Percentiles rank a stretch among this genome's conserved stretches.
Conservation (phyloP, 2,888 invertebrate genomes). For the Nemapogon koenigi region DNA sequence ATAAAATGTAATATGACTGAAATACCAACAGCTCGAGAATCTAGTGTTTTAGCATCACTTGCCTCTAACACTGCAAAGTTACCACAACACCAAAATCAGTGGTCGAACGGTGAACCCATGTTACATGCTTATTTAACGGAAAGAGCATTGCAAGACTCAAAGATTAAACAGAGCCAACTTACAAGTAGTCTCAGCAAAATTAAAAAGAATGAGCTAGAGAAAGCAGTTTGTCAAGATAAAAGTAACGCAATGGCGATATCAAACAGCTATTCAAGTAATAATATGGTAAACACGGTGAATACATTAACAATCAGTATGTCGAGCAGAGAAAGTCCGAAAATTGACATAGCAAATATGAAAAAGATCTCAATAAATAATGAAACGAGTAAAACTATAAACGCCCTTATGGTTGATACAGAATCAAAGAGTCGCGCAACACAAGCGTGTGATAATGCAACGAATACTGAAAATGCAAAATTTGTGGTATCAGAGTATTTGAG, state of each 20-base stretch:
- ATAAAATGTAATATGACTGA: constrained; percentile 41
- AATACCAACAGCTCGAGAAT: constrained; percentile 69
- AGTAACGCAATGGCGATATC: constrained; percentile 26
- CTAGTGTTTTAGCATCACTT: constrained; percentile 66
- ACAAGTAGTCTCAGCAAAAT: constrained; percentile 39
- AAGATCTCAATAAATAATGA: not conserved
- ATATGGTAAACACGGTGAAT: constrained; percentile 1
- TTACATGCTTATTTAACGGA: constrained; percentile 77
- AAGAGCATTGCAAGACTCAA: constrained; percentile 72
- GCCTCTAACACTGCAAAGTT: constrained; percentile 69
- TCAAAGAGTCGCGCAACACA: not conserved
- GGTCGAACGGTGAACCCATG: constrained; percentile 69
- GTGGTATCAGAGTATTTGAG: constrained; percentile 72
- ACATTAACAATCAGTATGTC: not conserved
- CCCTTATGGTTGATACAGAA: not conserved
- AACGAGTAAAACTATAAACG: not conserved
- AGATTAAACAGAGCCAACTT: constrained; percentile 73
- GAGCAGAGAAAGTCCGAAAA: not conserved
- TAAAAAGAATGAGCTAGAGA: constrained; percentile 32
- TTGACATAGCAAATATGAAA: not conserved
- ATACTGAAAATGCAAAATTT: constrained; percentile 65
- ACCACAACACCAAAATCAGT: constrained; percentile 62
- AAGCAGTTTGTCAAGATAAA: constrained; percentile 9
- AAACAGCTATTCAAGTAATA: constrained; percentile 22
- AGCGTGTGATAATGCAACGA: constrained; percentile 23